Evolutionary conservation across 2,113 vertebrate genomes (phyloP), one percentile per base, ranked within the genome.

Genomic region (Phyllopteryx taeniolatus): DNA sequence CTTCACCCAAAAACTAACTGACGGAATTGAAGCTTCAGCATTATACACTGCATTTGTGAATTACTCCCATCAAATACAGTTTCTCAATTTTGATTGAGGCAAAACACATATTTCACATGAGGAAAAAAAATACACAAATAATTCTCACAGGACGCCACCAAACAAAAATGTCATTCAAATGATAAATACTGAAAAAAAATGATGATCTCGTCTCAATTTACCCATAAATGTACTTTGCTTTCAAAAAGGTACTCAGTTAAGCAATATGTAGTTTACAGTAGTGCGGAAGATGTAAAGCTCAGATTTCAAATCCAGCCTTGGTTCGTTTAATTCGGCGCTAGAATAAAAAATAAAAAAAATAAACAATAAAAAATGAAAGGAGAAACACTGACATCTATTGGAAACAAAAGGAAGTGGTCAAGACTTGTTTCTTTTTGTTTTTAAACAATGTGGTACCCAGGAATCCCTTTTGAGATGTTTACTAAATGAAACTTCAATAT

Each of bases 301-400:
- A 39, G 2, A 39, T 39, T 39, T 39, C 35, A 39, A 39, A 39
- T 56, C 20, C n/a, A 9, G 9, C 2, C 9, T 56, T 22, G 20
- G 9, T 4, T 20, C 20, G 2, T 56, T 56, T 56, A 22, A 4
- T 56, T 22, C 53, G 9, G 20, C 3, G 20, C 53, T 54, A 9
- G 53, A 54, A 1, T 11, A n/a, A 53, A 3, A 15, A 15, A 12
- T 6, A 17, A 5, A 7, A 7, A 27, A 7, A 61, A 47, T 9
- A 19, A 53, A 3, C 4, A 19, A 13, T 7, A 17, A 5, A 7
- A 5, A 27, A 42, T 60, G n/a, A 7, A 61, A 43, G 12, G 27
- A 43, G 11, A 61, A 35, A 73, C 44, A 76, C 75, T 72, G 86
- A 72, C 86, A 90, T 91, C 86, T 87, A 77, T 84, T 79, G 87